These are phyloP conservation scores for Drosophila gunungcola DNA, from an alignment of 1,140 invertebrate species.

Conservation along the genomic window DNA sequence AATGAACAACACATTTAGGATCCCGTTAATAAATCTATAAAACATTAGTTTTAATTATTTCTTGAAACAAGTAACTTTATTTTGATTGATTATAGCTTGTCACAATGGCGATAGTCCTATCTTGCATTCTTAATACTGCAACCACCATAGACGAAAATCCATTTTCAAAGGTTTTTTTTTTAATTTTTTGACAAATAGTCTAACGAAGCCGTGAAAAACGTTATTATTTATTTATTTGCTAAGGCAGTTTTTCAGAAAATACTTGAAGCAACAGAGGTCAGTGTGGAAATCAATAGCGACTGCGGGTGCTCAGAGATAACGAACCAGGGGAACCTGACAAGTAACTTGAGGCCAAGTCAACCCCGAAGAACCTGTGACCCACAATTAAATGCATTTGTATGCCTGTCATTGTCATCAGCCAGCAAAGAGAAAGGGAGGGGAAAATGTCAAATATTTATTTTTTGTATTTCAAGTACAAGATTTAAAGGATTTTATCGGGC, in stretches of 20 bases:
- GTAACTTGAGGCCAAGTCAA: constrained; percentile 28
- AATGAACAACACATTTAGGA: no score
- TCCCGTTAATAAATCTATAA: no score
- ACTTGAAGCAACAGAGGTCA: not conserved
- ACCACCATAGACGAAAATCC: not conserved
- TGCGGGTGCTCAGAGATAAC: constrained; percentile 27
- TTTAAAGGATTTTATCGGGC: constrained; percentile 49
- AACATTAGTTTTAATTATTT: no score
- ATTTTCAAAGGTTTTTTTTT: no score
- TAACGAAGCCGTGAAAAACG: not conserved
- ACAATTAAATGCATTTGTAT: constrained; percentile 80
- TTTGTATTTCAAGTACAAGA: constrained; percentile 60
- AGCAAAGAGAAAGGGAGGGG: constrained; percentile 46
- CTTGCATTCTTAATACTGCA: not conserved
- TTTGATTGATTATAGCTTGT: no score
- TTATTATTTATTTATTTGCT: not conserved
- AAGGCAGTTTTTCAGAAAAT: constrained; percentile 4
- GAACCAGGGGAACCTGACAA: constrained; percentile 14
- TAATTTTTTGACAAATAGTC: no score
- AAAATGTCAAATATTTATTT: constrained; percentile 76
- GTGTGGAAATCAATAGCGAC: constrained; percentile 15
- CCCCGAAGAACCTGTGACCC: constrained; percentile 33
- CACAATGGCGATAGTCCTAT: no score
- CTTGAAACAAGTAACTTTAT: no score
- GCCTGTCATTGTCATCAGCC: constrained; percentile 73